These are phyloP conservation scores for Ophioninae sp. DNA, from an alignment of 2,888 invertebrate species.

Conservation along the genomic window DNA sequence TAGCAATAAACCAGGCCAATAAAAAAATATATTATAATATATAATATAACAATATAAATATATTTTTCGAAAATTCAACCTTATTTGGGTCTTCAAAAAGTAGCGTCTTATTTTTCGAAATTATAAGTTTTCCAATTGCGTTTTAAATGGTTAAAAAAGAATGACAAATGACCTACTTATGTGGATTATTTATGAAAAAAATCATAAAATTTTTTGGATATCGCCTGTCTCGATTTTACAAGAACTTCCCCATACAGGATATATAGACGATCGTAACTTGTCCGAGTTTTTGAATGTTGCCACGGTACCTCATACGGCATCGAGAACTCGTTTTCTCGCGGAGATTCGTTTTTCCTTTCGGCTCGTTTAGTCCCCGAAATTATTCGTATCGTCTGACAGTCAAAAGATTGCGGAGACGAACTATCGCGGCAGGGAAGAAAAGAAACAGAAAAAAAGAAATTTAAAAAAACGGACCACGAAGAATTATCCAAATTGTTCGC, in stretches of 20 bases:
- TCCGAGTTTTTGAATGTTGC: slow-evolving; percentile 34
- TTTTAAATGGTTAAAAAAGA: not conserved
- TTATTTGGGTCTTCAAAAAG: too few species aligned
- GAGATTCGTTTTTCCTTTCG: slow-evolving; percentile 22
- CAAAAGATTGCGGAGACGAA: slow-evolving; percentile 39
- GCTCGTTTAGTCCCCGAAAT: slow-evolving; percentile 22
- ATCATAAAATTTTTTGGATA: not conserved
- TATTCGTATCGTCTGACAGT: slow-evolving; percentile 43
- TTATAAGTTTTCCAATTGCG: too few species aligned
- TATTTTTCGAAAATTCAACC: not conserved
- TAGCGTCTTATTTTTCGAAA: too few species aligned
- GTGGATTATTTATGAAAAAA: not conserved
- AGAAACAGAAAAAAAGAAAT: slow-evolving; percentile 22
- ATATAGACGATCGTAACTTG: slow-evolving; percentile 18
- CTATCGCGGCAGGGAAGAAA: slow-evolving; percentile 6
- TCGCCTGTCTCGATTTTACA: not conserved
- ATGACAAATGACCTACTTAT: not conserved
- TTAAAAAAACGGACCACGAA: slow-evolving; percentile 14
- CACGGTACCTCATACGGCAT: slow-evolving; percentile 43
- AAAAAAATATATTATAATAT: not conserved
- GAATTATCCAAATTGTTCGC: slow-evolving; percentile 37
- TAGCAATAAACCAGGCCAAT: too few species aligned
- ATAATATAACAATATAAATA: too few species aligned
- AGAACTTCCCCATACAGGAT: not conserved
- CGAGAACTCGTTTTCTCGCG: slow-evolving; percentile 57